Evolutionary conservation across 2,113 vertebrate genomes (phyloP).

Genomic region (Zosterops hypoxanthus): DNA sequence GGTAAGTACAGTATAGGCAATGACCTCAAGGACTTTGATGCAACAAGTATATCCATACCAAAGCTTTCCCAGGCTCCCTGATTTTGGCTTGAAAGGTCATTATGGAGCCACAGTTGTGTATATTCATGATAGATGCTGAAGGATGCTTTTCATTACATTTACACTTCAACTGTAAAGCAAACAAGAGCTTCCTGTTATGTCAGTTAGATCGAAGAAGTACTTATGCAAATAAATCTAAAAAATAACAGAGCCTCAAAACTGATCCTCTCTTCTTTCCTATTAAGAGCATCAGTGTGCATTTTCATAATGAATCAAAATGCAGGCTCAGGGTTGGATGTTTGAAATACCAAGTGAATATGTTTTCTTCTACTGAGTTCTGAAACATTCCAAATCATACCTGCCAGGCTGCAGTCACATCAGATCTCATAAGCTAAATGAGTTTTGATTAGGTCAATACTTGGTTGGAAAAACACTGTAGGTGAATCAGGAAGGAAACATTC

Average conservation of each 20-base stretch:
- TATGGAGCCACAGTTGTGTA: not conserved
- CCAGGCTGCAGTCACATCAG: not conserved
- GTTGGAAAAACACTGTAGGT: not conserved
- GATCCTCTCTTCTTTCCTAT: constrained; percentile 14
- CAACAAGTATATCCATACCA: not conserved
- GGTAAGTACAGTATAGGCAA: not conserved
- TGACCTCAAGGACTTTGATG: not conserved
- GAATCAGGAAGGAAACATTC: not conserved
- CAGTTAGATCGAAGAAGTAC: not conserved
- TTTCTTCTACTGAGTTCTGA: not conserved
- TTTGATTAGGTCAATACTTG: constrained; percentile 44
- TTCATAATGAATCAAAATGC: not conserved
- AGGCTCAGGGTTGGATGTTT: not conserved
- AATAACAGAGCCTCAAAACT: constrained; percentile 15
- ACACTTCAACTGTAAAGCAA: constrained; percentile 7
- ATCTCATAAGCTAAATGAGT: not conserved
- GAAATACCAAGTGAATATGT: not conserved
- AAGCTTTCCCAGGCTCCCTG: constrained; percentile 19
- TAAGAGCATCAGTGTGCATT: not conserved
- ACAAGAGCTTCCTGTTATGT: constrained; percentile 38
- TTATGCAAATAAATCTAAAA: constrained; percentile 39
- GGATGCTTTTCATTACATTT: not conserved
- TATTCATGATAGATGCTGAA: not conserved
- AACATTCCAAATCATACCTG: not conserved
- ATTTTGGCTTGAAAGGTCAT: not conserved